These are phyloP conservation scores for Eulemur albifrons DNA, from an alignment of 2,797 vertebrate genomes.

Conservation along the genomic window DNA sequence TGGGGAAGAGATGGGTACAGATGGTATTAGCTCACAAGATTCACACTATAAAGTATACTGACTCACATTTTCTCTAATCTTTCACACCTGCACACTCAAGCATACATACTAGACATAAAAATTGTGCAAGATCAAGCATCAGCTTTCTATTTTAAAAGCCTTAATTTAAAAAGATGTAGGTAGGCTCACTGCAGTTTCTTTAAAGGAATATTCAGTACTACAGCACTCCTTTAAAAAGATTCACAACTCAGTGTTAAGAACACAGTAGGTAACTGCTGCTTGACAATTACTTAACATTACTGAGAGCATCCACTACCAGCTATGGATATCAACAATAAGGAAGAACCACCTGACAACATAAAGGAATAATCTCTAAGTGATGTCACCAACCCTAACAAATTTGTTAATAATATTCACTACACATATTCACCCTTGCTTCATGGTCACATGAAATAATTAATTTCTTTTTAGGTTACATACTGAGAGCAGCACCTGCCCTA, in stretches of 20 bases:
- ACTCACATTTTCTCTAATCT: slow-evolving; percentile 45
- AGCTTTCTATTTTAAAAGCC: slow-evolving; percentile 73
- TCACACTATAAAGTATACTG: slow-evolving; percentile 45
- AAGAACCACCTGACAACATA: slow-evolving; percentile 19
- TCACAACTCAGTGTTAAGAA: slow-evolving; percentile 64
- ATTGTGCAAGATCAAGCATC: slow-evolving; percentile 76
- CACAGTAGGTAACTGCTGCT: slow-evolving; percentile 56
- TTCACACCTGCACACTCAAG: slow-evolving; percentile 52
- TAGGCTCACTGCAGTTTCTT: slow-evolving; percentile 74
- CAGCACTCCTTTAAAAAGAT: slow-evolving; percentile 74
- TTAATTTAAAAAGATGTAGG: slow-evolving; percentile 36
- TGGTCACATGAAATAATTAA: slow-evolving; percentile 46
- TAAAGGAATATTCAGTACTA: slow-evolving; percentile 71
- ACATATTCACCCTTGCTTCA: neutral
- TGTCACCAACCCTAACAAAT: slow-evolving; percentile 56
- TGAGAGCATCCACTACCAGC: slow-evolving; percentile 72
- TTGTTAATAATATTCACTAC: slow-evolving; percentile 1
- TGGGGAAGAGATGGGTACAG: neutral
- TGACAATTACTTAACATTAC: slow-evolving; percentile 71
- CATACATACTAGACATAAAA: slow-evolving; percentile 74
- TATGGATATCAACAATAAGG: slow-evolving; percentile 41
- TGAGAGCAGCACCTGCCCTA: slow-evolving; percentile 59
- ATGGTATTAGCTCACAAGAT: slow-evolving; percentile 15
- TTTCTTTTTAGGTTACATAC: slow-evolving; percentile 59
- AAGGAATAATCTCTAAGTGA: slow-evolving; percentile 64